Percentiles rank a stretch among this genome's conserved stretches.
Evolutionary conservation across 2,113 vertebrate genomes (phyloP).

Genomic region (Microtus montanus): DNA sequence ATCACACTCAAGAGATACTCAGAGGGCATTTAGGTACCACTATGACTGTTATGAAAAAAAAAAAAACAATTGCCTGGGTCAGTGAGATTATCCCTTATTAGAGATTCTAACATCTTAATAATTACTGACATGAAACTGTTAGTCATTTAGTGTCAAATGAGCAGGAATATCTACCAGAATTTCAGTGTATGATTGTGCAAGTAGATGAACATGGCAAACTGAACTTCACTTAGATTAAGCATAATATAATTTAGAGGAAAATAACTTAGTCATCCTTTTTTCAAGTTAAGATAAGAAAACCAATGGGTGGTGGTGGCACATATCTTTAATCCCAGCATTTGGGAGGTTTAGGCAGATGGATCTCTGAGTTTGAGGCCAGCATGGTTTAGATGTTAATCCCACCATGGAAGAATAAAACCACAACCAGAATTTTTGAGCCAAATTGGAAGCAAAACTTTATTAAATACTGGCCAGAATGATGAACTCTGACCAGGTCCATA

Average conservation of each 20-base stretch:
- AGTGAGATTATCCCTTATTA: neutral
- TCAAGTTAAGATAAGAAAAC: neutral
- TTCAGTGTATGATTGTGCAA: neutral
- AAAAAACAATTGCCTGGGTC: neutral
- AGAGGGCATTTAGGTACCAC: neutral
- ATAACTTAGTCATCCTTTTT: neutral
- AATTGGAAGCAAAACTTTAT: neutral
- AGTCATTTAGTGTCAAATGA: neutral
- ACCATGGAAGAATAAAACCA: neutral
- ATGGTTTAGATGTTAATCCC: neutral
- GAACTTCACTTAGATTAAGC: neutral
- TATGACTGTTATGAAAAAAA: neutral
- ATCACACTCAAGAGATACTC: neutral
- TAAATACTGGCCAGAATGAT: neutral
- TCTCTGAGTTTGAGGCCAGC: neutral
- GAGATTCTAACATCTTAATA: neutral
- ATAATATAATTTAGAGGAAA: neutral
- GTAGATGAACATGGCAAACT: neutral
- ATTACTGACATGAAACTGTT: neutral
- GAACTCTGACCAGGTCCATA: neutral
- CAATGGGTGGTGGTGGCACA: neutral
- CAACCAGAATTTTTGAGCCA: neutral
- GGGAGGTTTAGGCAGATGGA: neutral
- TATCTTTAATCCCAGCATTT: neutral
- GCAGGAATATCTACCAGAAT: neutral